These are phyloP conservation scores for Acrocyrtus sp. DNA, from an alignment of 2,888 invertebrate species.

Conservation along the genomic window DNA sequence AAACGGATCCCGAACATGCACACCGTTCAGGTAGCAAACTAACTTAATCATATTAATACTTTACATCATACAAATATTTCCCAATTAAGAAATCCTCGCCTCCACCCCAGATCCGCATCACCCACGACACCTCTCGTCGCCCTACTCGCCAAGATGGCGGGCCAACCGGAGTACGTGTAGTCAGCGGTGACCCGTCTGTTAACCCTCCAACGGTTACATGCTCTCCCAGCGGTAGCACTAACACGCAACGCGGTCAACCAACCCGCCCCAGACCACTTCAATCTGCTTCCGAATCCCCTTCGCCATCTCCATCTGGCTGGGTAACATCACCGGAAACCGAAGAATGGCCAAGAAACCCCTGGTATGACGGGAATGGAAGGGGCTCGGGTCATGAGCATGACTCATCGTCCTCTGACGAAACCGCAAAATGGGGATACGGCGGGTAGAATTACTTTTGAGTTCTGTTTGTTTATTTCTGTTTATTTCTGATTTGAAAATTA, in stretches of 20 bases:
- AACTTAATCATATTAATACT: neutral
- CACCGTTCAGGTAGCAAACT: slow-evolving; percentile 32
- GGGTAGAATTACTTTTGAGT: too few species aligned
- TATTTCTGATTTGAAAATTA: neutral
- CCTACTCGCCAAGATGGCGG: slow-evolving; percentile 21
- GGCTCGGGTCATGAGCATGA: too few species aligned
- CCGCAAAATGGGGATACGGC: too few species aligned
- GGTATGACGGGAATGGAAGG: too few species aligned
- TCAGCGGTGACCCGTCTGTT: slow-evolving; percentile 24
- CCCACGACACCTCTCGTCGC: slow-evolving; percentile 8
- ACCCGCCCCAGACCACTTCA: too few species aligned
- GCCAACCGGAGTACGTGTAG: slow-evolving; percentile 14
- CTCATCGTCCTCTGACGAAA: too few species aligned
- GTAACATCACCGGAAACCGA: too few species aligned
- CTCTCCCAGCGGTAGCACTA: neutral
- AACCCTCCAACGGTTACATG: neutral
- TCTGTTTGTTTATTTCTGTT: neutral
- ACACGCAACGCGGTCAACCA: too few species aligned
- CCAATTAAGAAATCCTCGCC: neutral
- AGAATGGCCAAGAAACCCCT: too few species aligned
- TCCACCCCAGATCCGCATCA: slow-evolving; percentile 17
- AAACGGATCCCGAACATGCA: slow-evolving; percentile 49
- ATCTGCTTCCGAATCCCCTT: too few species aligned
- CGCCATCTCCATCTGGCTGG: too few species aligned
- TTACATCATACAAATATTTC: neutral